Percentiles rank a stretch among this genome's conserved stretches.
These are phyloP conservation scores for Larimichthys polyactis DNA, from an alignment of 2,113 vertebrate species.

Conservation along the genomic window DNA sequence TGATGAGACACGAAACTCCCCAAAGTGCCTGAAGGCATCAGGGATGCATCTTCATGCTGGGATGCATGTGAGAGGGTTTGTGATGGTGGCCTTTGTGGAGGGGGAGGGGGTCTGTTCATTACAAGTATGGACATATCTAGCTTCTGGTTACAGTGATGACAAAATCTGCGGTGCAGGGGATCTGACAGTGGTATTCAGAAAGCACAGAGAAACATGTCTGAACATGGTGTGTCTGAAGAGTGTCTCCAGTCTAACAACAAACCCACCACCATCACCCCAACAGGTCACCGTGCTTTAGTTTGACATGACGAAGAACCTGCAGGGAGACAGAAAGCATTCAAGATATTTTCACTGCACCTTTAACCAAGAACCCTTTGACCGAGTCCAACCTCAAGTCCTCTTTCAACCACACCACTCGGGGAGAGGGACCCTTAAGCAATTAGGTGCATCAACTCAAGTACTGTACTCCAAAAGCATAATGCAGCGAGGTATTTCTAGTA, in stretches of 20 bases:
- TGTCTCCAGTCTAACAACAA: conserved; percentile 51
- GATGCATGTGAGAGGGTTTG: conserved; percentile 16
- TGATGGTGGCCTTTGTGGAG: background rate
- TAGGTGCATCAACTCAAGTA: background rate
- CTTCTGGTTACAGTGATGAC: conserved; percentile 66
- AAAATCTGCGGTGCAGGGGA: conserved; percentile 38
- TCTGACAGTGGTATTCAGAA: conserved; percentile 64
- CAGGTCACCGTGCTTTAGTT: conserved; percentile 12
- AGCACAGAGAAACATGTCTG: conserved; percentile 44
- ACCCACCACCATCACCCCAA: background rate
- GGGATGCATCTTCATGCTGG: conserved; percentile 20
- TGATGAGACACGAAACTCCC: conserved; percentile 29
- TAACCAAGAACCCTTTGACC: background rate
- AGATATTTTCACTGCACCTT: background rate
- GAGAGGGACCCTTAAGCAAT: background rate
- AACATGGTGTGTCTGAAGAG: conserved; percentile 36
- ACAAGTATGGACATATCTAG: conserved; percentile 69
- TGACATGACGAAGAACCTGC: conserved; percentile 7
- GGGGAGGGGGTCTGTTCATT: background rate
- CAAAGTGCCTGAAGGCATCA: conserved; percentile 31
- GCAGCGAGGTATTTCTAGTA: background rate
- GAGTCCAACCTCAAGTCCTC: background rate
- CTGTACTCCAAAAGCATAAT: background rate
- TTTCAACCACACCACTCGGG: background rate
- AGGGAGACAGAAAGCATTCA: background rate